Evolutionary conservation across 2,113 vertebrate species (phyloP), one percentile per base, ranked within the genome.

Genomic region (Pao palembangensis): DNA sequence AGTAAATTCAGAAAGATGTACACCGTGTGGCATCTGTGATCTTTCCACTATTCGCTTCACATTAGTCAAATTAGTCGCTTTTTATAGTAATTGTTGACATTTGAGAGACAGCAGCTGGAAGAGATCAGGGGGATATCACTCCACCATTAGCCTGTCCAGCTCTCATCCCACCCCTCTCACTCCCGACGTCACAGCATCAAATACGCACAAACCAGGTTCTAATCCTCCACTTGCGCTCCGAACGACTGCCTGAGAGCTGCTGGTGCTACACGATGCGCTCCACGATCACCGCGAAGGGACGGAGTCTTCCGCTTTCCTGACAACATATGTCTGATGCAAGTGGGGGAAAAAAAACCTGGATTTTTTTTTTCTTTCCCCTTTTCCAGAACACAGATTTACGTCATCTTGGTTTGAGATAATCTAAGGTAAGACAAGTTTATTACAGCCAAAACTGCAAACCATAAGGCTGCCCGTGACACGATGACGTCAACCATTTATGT

Each of bases 151-250:
- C 44, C 44, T 14, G 55, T 55, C 34, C 43, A 10, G 18, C 54
- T 19, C 52, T 57, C 62, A 71, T 19, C 63, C 66, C 64, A 12
- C 66, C 78, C 75, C 62, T 44, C 50, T 18, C 68, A 0, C 28
- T 19, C 16, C 16, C 38, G 41, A 87, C 85, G 85, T 87, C 85
- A 85, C 53, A 31, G 71, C 48, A 55, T 58, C 49, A 53, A 58
- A 70, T 44, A 53, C 61, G 16, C 19, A 23, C 52, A 46, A 34
- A 38, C 49, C 46, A 1, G 15, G 14, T 63, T 19, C 46, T 1
- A 42, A 54, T 51, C 46, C 54, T 41, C 66, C 82, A 82, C 56
- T 81, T 16, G 78, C 77, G 65, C 75, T 64, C 52, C 4, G 61
- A 76, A 65, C 59, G 13, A 61, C 58, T 6, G 56, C 19, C 55